A percentile compares a stretch with the other conserved stretches of the same genome.
Conservation (phyloP, 2,888 invertebrate genomes). For the Erannis defoliaria region DNA sequence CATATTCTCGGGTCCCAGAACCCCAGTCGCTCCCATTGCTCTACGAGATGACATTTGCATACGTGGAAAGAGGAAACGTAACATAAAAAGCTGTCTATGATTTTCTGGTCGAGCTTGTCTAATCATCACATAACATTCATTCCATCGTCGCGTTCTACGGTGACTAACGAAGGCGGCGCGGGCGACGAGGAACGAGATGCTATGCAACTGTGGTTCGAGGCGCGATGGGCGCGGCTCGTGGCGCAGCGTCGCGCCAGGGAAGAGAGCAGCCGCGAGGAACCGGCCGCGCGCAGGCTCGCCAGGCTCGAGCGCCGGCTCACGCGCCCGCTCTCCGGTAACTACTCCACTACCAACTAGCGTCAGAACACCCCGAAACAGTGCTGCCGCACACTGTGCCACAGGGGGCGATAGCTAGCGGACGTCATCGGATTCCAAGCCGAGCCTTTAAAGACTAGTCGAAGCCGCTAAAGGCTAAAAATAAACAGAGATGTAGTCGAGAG, state of each 20-base stretch:
- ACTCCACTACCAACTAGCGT: not conserved
- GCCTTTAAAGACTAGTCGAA: too few species aligned
- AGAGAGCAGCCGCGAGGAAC: slow-evolving; percentile 52
- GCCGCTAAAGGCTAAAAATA: too few species aligned
- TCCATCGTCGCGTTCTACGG: not conserved
- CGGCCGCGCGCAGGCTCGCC: slow-evolving; percentile 58
- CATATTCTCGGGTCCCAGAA: not conserved
- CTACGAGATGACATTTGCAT: not conserved
- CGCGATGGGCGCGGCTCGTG: slow-evolving; percentile 75
- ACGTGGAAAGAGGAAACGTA: not conserved
- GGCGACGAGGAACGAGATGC: slow-evolving; percentile 74
- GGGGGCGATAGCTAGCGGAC: too few species aligned
- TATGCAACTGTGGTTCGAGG: slow-evolving; percentile 81
- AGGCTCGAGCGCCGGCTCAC: slow-evolving; percentile 64
- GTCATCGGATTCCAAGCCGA: too few species aligned
- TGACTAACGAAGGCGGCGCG: slow-evolving; percentile 28
- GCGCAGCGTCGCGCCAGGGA: slow-evolving; percentile 70
- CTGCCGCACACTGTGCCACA: too few species aligned
- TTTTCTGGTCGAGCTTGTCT: not conserved
- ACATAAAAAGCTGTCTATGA: too few species aligned
- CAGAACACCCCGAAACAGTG: not conserved
- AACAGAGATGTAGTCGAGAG: too few species aligned
- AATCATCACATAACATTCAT: slow-evolving; percentile 23
- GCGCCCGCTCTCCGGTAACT: slow-evolving; percentile 69
- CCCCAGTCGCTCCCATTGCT: not conserved